phyloP scores from a whole-genome alignment of 1,140 invertebrate species.

The Zophobas morio region DNA sequence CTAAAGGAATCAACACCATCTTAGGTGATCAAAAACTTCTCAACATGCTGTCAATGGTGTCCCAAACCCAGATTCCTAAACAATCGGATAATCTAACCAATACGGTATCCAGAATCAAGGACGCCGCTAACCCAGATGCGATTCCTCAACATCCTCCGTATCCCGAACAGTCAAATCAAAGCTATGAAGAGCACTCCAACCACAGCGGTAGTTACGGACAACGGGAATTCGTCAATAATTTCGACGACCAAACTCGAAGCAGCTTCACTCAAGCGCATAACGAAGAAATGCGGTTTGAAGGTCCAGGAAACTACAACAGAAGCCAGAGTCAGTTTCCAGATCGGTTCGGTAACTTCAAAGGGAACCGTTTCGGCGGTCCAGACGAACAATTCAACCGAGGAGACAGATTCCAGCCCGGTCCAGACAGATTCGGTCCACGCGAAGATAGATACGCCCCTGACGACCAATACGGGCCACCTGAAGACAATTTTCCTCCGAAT shows the following conservation, averaged over 20 bases:
- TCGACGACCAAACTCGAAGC: constrained; percentile 63
- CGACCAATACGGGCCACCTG: neutral
- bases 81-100: constrained; percentile 22
- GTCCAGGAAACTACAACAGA: neutral
- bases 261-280: constrained; percentile 60
- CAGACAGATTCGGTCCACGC: neutral
- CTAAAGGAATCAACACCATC: constrained; percentile 73
- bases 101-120: constrained; percentile 20
- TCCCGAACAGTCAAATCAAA: constrained; percentile 56
- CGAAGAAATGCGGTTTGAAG: constrained; percentile 48
- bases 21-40: constrained; percentile 74
- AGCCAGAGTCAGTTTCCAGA: constrained; percentile 15
- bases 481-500: neutral
- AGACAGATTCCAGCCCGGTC: neutral
- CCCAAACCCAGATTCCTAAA: constrained; percentile 58
- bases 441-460: neutral
- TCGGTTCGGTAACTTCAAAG: constrained; percentile 7
- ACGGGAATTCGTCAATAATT: constrained; percentile 58
- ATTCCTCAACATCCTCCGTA: neutral
- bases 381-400: neutral
- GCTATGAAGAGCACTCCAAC: constrained; percentile 51
- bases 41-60: constrained; percentile 72
- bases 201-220: constrained; percentile 45
- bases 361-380: neutral
- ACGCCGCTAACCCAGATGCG: neutral